Evolutionary conservation across 2,113 vertebrate species (phyloP).

Genomic region (Anolis sagrei): DNA sequence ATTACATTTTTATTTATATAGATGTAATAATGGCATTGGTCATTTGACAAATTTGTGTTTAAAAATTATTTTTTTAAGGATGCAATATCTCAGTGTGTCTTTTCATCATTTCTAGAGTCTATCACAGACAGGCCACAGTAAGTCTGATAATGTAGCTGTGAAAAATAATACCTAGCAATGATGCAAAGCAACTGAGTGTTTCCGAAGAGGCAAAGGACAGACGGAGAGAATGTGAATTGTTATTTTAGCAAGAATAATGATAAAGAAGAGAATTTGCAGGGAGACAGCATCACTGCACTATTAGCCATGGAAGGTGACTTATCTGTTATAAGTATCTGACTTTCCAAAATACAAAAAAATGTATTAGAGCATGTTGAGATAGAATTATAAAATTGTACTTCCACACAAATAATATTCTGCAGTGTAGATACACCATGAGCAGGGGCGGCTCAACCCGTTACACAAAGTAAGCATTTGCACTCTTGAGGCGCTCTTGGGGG

Average conservation of each 20-base stretch:
- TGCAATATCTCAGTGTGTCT: background rate
- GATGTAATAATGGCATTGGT: background rate
- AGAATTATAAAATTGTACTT: background rate
- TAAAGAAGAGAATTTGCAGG: background rate
- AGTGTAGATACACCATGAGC: too few relatives aligned
- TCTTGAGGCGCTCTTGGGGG: too few relatives aligned
- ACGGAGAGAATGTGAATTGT: background rate
- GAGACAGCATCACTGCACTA: background rate
- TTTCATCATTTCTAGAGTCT: background rate
- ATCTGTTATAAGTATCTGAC: background rate
- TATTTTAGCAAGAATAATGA: background rate
- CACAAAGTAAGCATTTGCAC: too few relatives aligned
- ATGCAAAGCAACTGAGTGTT: background rate
- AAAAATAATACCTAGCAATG: background rate
- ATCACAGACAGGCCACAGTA: background rate
- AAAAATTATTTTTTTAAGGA: background rate
- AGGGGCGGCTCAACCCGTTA: too few relatives aligned
- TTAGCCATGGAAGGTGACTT: background rate
- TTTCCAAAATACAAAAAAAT: background rate
- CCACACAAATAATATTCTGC: too few relatives aligned
- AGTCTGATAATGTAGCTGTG: slow-evolving; percentile 17
- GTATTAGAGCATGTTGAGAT: background rate
- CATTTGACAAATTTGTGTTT: background rate
- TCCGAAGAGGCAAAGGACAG: background rate
- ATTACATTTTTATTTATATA: too few relatives aligned